Conservation (phyloP, 2,797 vertebrate species). For the Anguilla marmorata region DNA sequence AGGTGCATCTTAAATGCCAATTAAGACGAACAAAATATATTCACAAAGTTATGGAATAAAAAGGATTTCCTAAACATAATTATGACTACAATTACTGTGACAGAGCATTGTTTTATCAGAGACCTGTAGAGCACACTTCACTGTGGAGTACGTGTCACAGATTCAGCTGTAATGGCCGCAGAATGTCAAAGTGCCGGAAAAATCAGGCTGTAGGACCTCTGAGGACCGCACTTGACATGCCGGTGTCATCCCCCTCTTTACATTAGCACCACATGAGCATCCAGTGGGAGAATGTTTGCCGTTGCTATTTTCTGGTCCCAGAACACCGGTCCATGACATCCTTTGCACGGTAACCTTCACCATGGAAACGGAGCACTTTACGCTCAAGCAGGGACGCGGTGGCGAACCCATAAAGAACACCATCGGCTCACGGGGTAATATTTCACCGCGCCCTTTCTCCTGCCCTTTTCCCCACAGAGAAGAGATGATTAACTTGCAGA, state of each 20-base stretch:
- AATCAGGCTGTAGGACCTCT: conserved; percentile 33
- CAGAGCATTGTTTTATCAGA: neutral
- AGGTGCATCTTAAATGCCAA: too few species aligned
- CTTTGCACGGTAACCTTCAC: neutral
- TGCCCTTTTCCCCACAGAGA: neutral
- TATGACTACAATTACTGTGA: neutral
- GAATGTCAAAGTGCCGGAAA: conserved; percentile 52
- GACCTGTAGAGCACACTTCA: neutral
- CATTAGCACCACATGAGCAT: neutral
- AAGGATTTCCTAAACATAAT: neutral
- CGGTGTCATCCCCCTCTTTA: neutral
- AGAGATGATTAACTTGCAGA: neutral
- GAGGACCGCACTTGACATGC: neutral
- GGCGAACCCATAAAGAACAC: neutral
- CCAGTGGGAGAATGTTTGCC: neutral
- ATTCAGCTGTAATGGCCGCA: conserved; percentile 42
- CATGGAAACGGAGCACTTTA: neutral
- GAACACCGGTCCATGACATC: neutral
- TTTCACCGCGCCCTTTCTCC: neutral
- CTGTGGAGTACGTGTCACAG: neutral
- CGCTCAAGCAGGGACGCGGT: too few species aligned
- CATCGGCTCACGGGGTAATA: neutral
- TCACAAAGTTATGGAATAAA: too few species aligned
- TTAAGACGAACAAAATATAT: too few species aligned
- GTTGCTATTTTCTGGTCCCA: neutral